phyloP scores from a whole-genome alignment of 2,797 vertebrate genomes.

The Gymnopithys bicolor region DNA sequence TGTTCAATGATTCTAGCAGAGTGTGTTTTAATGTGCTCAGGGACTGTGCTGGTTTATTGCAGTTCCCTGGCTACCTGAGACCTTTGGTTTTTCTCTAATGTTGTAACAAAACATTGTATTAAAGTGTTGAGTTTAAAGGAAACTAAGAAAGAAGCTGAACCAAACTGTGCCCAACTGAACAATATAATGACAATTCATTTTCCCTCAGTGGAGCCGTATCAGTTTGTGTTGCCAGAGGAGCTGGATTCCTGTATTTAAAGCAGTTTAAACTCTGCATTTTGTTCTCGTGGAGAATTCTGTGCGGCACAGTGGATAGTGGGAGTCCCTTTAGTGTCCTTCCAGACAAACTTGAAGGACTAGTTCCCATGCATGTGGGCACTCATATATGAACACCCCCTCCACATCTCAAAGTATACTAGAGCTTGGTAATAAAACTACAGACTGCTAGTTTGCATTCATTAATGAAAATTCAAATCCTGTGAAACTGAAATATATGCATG shows the following conservation, averaged over 20 bases:
- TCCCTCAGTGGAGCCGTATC: neutral
- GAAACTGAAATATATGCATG: rapidly evolving
- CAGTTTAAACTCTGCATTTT: neutral
- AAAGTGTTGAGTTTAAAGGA: neutral
- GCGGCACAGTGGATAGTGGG: neutral
- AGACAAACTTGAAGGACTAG: neutral
- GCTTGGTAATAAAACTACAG: neutral
- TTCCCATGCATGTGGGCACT: rapidly evolving
- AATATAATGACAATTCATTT: neutral
- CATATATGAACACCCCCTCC: rapidly evolving
- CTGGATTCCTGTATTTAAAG: neutral
- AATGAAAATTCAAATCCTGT: neutral
- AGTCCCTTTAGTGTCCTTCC: neutral
- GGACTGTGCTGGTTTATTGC: neutral
- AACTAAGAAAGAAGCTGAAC: neutral
- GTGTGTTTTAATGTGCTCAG: neutral
- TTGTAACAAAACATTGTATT: neutral
- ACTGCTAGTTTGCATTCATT: neutral
- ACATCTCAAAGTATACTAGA: neutral
- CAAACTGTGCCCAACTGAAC: neutral
- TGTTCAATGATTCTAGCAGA: neutral
- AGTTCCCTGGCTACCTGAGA: neutral
- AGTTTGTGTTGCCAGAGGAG: neutral
- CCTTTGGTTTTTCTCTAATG: neutral
- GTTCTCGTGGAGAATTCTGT: neutral